phyloP scores from a whole-genome alignment of 2,888 invertebrate genomes.

The Oligia strigilis region DNA sequence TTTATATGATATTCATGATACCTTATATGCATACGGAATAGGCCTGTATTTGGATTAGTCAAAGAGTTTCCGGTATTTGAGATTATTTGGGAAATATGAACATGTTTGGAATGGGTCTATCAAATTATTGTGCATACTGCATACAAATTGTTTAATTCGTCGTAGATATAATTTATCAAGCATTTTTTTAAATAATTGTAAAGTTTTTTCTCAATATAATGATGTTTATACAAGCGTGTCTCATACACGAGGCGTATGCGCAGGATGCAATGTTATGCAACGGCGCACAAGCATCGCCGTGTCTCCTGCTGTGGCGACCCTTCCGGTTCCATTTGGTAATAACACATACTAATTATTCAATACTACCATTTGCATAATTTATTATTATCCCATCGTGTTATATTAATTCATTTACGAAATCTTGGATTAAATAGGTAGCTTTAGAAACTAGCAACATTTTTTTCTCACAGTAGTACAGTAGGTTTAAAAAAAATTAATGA shows the following conservation, averaged over 20 bases:
- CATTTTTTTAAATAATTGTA: not conserved
- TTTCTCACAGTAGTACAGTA: not conserved
- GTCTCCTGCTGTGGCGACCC: constrained; percentile 72
- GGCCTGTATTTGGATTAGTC: not conserved
- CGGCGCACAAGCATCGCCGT: constrained; percentile 73
- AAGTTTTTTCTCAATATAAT: constrained; percentile 7
- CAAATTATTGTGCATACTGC: not conserved
- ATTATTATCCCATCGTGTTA: constrained; percentile 1
- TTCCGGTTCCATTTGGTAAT: constrained; percentile 71
- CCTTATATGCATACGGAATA: not conserved
- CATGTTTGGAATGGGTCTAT: not conserved
- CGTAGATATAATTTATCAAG: not conserved
- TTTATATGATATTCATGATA: not conserved
- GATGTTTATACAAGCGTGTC: constrained; percentile 60
- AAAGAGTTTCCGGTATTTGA: not conserved
- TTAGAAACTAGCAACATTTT: not conserved
- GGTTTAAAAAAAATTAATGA: not conserved
- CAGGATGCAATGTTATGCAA: constrained; percentile 79
- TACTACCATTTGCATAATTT: constrained; percentile 35
- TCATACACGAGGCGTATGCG: constrained; percentile 47
- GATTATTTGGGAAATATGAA: not conserved
- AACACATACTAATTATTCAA: constrained; percentile 60
- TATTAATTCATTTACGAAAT: too few species aligned
- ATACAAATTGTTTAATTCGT: not conserved
- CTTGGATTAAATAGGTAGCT: not conserved